Percentiles rank a stretch among this genome's conserved stretches.
Conservation (phyloP, 2,113 vertebrate species). For the Callipepla californica region DNA sequence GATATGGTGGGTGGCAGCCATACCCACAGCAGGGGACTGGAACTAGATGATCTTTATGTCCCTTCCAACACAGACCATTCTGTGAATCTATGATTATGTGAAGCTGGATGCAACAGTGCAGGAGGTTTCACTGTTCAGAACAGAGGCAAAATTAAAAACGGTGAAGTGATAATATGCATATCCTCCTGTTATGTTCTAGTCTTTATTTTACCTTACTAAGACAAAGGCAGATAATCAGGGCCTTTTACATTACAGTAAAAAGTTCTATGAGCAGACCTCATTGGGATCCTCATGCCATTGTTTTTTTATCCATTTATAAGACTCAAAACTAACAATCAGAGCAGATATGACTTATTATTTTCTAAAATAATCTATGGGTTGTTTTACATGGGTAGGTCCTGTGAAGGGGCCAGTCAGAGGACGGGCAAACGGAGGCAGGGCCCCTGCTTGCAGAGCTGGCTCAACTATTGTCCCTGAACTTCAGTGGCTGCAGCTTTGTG, state of each 20-base stretch:
- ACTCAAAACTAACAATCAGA: background rate
- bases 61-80: no score
- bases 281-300: background rate
- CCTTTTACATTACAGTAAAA: background rate
- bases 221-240: background rate
- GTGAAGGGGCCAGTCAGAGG: accelerated
- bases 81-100: no score
- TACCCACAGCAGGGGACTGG: background rate
- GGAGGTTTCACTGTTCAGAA: background rate
- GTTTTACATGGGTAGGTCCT: background rate
- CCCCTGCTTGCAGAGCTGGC: background rate
- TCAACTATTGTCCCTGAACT: background rate
- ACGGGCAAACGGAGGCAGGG: background rate
- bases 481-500: background rate
- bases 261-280: background rate
- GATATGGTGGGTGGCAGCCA: background rate
- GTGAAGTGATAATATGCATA: background rate
- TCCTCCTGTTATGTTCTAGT: background rate
- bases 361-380: background rate
- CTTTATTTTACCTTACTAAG: background rate
- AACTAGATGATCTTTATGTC: background rate
- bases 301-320: background rate
- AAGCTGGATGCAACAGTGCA: background rate
- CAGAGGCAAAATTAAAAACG: background rate
- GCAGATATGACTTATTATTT: background rate